Evolutionary conservation across 2,888 invertebrate species (phyloP).

Genomic region (Callimorpha dominula): DNA sequence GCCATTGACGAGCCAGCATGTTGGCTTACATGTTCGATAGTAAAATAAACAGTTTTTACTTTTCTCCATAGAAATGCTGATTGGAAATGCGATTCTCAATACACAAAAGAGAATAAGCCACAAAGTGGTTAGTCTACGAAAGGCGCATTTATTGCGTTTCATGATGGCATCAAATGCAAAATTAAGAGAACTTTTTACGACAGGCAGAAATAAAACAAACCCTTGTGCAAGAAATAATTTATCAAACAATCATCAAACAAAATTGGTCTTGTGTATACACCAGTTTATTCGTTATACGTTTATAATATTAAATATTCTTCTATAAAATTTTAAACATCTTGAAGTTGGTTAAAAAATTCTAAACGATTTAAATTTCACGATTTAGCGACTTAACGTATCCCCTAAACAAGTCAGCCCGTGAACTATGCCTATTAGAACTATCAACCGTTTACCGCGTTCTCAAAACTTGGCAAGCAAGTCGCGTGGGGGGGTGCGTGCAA

Average conservation of each 20-base stretch:
- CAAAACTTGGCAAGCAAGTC: slow-evolving; percentile 70
- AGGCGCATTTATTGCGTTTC: neutral
- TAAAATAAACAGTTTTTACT: neutral
- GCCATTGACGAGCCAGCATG: neutral
- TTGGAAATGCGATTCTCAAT: neutral
- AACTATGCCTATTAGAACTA: slow-evolving; percentile 40
- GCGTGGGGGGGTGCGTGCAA: slow-evolving; percentile 73
- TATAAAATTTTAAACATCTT: neutral
- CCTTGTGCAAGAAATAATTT: no score
- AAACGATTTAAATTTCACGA: neutral
- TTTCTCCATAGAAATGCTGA: neutral
- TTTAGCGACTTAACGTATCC: neutral
- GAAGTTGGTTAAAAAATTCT: neutral
- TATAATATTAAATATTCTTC: neutral
- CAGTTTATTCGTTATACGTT: no score
- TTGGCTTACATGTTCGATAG: neutral
- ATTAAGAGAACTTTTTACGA: no score
- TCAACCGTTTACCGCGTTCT: slow-evolving; percentile 58
- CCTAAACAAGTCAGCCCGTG: slow-evolving; percentile 29
- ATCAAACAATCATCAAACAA: no score
- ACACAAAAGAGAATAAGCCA: neutral
- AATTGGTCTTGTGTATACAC: no score
- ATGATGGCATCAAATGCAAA: neutral
- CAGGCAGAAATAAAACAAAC: no score
- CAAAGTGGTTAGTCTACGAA: no score